A percentile compares a stretch with the other conserved stretches of the same genome.
Conservation (phyloP, 2,113 vertebrate genomes). For the Capricornis sumatraensis region DNA sequence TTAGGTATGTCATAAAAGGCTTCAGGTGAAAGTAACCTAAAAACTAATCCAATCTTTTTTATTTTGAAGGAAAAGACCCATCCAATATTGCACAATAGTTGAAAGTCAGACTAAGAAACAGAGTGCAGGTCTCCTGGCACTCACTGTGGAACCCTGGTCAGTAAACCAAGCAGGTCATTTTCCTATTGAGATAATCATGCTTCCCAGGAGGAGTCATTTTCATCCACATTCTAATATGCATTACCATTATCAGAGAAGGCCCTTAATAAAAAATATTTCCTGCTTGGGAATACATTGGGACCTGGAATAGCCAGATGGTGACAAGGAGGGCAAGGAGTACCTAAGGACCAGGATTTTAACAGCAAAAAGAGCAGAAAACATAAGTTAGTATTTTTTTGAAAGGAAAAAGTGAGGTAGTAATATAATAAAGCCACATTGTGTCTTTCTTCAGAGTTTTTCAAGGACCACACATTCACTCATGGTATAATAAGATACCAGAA, state of each 20-base stretch:
- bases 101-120: not conserved
- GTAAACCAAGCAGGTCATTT: not conserved
- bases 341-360: not conserved
- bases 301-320: not conserved
- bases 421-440: not conserved
- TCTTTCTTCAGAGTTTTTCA: not conserved
- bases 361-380: not conserved
- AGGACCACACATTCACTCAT: not conserved
- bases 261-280: not conserved
- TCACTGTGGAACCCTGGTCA: not conserved
- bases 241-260: not conserved
- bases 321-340: not conserved
- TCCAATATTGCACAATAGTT: not conserved
- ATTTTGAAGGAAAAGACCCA: not conserved
- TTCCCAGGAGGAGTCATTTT: not conserved
- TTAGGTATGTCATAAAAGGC: not conserved
- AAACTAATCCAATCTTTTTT: not conserved
- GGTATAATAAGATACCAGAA: not conserved
- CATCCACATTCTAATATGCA: not conserved
- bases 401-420: not conserved
- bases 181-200: not conserved
- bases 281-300: not conserved
- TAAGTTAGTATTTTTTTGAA: not conserved
- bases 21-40: conserved; percentile 25
- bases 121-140: not conserved